These are phyloP conservation scores for Tholera decimalis DNA, from an alignment of 2,888 invertebrate genomes.

Conservation along the genomic window DNA sequence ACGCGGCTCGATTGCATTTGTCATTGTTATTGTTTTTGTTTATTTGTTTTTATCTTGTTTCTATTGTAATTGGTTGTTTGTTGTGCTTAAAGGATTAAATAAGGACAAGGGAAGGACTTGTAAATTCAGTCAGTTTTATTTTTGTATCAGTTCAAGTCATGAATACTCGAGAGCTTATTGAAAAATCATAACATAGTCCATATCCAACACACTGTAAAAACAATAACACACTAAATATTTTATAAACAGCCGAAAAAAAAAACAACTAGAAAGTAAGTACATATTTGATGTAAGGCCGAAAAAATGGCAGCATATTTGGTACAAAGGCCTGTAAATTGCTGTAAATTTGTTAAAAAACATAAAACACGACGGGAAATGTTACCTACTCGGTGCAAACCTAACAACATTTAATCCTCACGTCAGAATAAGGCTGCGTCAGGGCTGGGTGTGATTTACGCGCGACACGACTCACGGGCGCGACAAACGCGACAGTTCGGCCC, in stretches of 20 bases:
- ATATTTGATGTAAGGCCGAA: slow-evolving; percentile 41
- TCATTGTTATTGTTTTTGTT: slow-evolving; percentile 59
- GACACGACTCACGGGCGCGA: slow-evolving; percentile 36
- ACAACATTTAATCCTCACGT: slow-evolving; percentile 59
- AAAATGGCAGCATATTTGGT: slow-evolving; percentile 44
- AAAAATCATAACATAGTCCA: not conserved
- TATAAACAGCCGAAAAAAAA: not conserved
- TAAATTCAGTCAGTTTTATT: not conserved
- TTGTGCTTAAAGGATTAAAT: slow-evolving; percentile 39
- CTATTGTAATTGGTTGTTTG: slow-evolving; percentile 53
- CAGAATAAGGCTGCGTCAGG: slow-evolving; percentile 60
- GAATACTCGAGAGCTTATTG: too few species aligned
- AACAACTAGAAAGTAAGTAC: slow-evolving; percentile 10
- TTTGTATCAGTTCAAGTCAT: too few species aligned
- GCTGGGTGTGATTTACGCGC: slow-evolving; percentile 61
- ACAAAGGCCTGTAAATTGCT: slow-evolving; percentile 50
- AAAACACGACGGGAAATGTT: slow-evolving; percentile 55
- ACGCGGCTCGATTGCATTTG: slow-evolving; percentile 58
- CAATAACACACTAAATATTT: slow-evolving; percentile 22
- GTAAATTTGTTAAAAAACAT: slow-evolving; percentile 57
- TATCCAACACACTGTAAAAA: not conserved
- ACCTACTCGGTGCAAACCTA: slow-evolving; percentile 44
- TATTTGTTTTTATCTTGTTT: slow-evolving; percentile 60
- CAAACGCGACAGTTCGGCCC: slow-evolving; percentile 58
- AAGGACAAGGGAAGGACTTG: slow-evolving; percentile 6